Evolutionary conservation across 64 coral and sea anemone species (phyloP).

Genomic region (Orbicella faveolata): DNA sequence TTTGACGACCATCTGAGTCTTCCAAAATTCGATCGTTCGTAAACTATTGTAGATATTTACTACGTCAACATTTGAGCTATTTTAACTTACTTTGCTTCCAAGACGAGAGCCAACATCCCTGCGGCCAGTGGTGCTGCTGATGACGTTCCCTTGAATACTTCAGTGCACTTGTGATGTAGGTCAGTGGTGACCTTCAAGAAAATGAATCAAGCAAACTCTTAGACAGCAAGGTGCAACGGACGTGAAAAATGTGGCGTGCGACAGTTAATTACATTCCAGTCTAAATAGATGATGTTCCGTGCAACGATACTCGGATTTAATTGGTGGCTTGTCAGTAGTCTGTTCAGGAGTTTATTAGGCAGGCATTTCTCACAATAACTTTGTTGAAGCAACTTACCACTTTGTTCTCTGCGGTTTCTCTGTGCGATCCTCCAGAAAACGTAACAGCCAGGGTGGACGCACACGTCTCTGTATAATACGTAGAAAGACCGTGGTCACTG

Average conservation of each 20-base stretch:
- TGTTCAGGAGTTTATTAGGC: background rate
- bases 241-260: no score
- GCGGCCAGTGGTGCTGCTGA: constrained; percentile 95
- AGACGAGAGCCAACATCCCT: constrained; percentile 91
- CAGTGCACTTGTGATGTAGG: constrained; percentile 89
- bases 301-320: no score
- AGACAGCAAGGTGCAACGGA: background rate
- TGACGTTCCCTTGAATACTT: constrained; percentile 93
- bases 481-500: constrained; percentile 75
- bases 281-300: no score
- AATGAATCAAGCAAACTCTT: background rate
- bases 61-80: background rate
- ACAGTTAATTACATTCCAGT: no score
- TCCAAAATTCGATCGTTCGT: no score
- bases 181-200: constrained; percentile 82
- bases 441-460: constrained; percentile 77
- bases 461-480: constrained; percentile 79
- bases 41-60: background rate
- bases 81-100: constrained; percentile 93
- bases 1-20: no score
- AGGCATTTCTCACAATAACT: background rate
- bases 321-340: no score
- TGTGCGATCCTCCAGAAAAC: constrained; percentile 82
- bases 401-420: constrained; percentile 66
- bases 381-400: constrained; percentile 49